Base-by-base conservation (phyloP, 2,888 invertebrate genomes). In the Epiblema foenella region DNA sequence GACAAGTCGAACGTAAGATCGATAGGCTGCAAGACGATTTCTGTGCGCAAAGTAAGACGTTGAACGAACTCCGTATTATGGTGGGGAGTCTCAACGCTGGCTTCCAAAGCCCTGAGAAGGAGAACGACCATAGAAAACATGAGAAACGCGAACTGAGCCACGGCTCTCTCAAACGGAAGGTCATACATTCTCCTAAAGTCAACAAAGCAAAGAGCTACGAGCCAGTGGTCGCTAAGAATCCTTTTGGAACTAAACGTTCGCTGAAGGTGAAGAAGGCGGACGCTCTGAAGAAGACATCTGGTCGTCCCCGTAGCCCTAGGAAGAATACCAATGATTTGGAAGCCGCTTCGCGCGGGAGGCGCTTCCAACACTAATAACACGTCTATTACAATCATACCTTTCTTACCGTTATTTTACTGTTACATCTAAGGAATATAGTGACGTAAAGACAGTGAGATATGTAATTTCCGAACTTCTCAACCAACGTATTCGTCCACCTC, bases 11-110 rank as follows among this genome's bases (percentile, higher is more conserved):
- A n/a, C 37, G 51, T 2, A 68, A 68, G n/a, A 37, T 68, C 5
- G 68, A 68, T n/a, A 59, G 51, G 24, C 59, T 68, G 11, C 68
- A 68, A 20, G 68, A 60, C 11, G 68, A 68, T 9, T 52, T 68
- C n/a, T 20, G 17, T 17, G 17, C 37, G 12, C 68, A 68, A 9
- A 51, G 20, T 2, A 52, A 59, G 39, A 39, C 68, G 2, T 17
- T 68, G 17, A 59, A 42, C 37, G 68, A 68, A 0, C 51, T 68
- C 3, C 68, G 68, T 10, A 37, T 60, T 1, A 68, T 68, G 52
- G 39, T 68, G 2, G 58, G 24, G 1, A 68, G n/a, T 17, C 33
- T 68, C 8, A 15, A 46, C 12, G 15, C 39, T 4, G 39, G 58
- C 3, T 29, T 42, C 9, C 18, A 57, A 7, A 49, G 7, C 11